Evolutionary conservation across 2,797 vertebrate genomes (phyloP).

Genomic region (Falco columbarius): DNA sequence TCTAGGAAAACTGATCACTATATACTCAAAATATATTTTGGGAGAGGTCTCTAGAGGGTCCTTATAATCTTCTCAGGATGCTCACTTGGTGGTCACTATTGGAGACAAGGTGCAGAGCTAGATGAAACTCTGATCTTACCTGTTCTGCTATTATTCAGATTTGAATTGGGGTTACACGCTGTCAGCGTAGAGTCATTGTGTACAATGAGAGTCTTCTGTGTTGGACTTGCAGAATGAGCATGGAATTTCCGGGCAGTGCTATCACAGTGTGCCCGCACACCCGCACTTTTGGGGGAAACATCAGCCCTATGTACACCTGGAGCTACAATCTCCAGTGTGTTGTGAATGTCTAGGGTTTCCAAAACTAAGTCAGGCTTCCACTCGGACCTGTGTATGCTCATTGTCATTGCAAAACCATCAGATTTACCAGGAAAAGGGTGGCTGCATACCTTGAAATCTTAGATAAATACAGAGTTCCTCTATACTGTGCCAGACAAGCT

Average conservation of each 20-base stretch:
- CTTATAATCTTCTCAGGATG: background rate
- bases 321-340: background rate
- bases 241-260: background rate
- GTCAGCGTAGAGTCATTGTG: background rate
- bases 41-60: background rate
- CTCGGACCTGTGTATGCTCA: accelerated
- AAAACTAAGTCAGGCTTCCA: background rate
- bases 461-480: background rate
- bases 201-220: background rate
- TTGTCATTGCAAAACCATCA: background rate
- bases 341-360: background rate
- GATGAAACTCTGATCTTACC: background rate
- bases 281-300: background rate
- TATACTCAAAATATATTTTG: background rate
- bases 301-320: background rate
- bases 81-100: background rate
- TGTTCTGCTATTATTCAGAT: background rate
- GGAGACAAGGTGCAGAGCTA: background rate
- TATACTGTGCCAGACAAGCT: background rate
- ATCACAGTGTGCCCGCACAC: background rate
- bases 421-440: background rate
- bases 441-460: background rate
- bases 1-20: background rate
- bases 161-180: background rate
- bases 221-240: background rate